Conservation (phyloP, 2,797 vertebrate species). For the Chelon auratus region DNA sequence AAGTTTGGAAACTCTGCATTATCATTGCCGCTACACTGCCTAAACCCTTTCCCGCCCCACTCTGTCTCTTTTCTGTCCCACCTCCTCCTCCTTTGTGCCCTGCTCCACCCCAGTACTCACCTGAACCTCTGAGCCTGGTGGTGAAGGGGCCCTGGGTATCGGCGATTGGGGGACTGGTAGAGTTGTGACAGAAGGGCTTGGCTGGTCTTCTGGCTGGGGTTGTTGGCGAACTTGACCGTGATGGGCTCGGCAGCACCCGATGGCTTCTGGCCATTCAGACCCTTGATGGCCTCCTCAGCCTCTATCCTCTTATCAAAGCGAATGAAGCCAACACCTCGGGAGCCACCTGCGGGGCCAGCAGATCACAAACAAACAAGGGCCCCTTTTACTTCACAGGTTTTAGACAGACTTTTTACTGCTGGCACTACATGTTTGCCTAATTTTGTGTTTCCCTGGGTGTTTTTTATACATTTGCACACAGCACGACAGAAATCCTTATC, state of each 20-base stretch:
- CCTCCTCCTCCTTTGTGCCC: background rate
- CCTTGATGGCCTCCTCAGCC: constrained; percentile 99
- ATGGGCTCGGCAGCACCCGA: constrained; percentile 98
- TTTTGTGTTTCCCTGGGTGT: background rate
- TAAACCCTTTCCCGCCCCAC: constrained; percentile 5
- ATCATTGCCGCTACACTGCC: background rate
- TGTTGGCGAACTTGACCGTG: constrained; percentile 99
- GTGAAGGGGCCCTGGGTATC: constrained; percentile 98
- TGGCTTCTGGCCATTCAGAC: constrained; percentile 99
- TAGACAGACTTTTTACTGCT: constrained; percentile 2
- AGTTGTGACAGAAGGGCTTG: constrained; percentile 99
- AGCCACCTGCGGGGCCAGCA: constrained; percentile 94
- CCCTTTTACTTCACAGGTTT: constrained; percentile 81
- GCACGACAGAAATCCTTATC: background rate
- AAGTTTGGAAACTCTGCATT: constrained; percentile 47
- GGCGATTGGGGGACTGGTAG: constrained; percentile 98
- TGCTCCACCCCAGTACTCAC: constrained; percentile 82
- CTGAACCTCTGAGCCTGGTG: constrained; percentile 99
- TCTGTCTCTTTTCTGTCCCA: background rate
- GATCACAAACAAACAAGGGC: constrained; percentile 81
- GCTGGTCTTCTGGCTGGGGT: constrained; percentile 99
- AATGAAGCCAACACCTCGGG: constrained; percentile 99
- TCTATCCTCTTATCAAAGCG: constrained; percentile 99
- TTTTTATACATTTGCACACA: background rate
- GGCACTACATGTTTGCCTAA: no score